Evolutionary conservation across 2,888 invertebrate species (phyloP).

Genomic region (Megaustenia siamemsis): DNA sequence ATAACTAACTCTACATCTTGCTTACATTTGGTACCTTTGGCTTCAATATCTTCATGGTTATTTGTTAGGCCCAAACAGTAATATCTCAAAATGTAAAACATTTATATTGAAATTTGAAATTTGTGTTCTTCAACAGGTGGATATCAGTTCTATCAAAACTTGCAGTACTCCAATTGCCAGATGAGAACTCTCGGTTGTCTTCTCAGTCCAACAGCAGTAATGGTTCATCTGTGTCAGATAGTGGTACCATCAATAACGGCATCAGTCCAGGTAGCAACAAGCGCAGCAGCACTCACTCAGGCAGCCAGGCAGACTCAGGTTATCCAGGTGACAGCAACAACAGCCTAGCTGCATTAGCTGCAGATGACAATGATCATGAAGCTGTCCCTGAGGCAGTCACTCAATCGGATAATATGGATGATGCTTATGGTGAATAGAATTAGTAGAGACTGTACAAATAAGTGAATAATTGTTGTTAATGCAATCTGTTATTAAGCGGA

Average conservation of each 20-base stretch:
- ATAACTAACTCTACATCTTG: too few species aligned
- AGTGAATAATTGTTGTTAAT: too few species aligned
- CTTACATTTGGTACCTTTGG: too few species aligned
- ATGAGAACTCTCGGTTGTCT: conserved; percentile 58
- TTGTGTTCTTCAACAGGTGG: conserved; percentile 80
- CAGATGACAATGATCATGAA: conserved; percentile 9
- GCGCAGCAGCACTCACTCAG: conserved; percentile 58
- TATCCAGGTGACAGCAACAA: conserved; percentile 48
- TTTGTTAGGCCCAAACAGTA: too few species aligned
- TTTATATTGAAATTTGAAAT: too few species aligned
- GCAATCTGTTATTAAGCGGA: too few species aligned
- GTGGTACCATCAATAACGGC: conserved; percentile 38
- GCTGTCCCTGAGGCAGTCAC: conserved; percentile 14
- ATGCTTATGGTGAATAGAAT: neutral
- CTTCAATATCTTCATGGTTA: too few species aligned
- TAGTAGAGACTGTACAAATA: neutral
- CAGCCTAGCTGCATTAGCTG: conserved; percentile 30
- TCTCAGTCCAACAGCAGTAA: conserved; percentile 59
- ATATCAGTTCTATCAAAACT: conserved; percentile 75
- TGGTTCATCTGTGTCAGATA: conserved; percentile 51
- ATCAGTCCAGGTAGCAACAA: conserved; percentile 54
- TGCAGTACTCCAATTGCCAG: conserved; percentile 67
- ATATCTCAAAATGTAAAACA: too few species aligned
- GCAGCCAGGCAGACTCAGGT: conserved; percentile 56
- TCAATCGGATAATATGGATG: conserved; percentile 34